A percentile compares a stretch with the other conserved stretches of the same genome.
These are phyloP conservation scores for Drosophila subobscura DNA, from an alignment of 1,140 invertebrate genomes.

Conservation along the genomic window DNA sequence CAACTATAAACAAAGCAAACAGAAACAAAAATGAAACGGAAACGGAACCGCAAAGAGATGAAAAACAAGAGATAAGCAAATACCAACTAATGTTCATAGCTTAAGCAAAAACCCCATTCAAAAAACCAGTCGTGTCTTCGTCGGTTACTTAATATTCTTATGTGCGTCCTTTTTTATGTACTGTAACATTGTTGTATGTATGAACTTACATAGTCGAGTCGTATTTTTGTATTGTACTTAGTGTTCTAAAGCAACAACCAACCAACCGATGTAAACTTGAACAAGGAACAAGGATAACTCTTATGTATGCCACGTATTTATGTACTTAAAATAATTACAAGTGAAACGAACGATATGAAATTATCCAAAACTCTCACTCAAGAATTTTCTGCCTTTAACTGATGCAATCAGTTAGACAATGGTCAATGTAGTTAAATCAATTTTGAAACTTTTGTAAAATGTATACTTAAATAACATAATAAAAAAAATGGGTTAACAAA, in stretches of 20 bases:
- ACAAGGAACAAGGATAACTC: conserved; percentile 8
- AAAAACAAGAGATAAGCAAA: conserved; percentile 45
- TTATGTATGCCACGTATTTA: conserved; percentile 36
- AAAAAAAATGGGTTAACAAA: conserved; percentile 18
- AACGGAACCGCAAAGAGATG: conserved; percentile 26
- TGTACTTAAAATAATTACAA: conserved; percentile 59
- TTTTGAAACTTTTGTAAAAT: conserved; percentile 60
- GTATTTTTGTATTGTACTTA: conserved; percentile 52
- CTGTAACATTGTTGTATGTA: neutral
- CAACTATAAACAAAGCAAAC: conserved; percentile 19
- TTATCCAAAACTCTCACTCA: conserved; percentile 43
- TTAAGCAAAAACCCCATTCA: conserved; percentile 45
- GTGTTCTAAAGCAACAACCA: conserved; percentile 36
- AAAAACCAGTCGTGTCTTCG: conserved; percentile 44
- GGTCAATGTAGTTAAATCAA: conserved; percentile 61
- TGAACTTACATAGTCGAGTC: conserved; percentile 44
- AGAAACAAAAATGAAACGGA: conserved; percentile 13
- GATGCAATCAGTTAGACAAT: conserved; percentile 58
- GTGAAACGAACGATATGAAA: conserved; percentile 6
- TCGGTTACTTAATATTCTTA: conserved; percentile 33
- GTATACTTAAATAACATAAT: conserved; percentile 58
- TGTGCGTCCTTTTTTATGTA: conserved; percentile 47
- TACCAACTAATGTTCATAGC: conserved; percentile 70
- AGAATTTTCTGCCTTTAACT: conserved; percentile 67
- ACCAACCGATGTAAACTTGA: conserved; percentile 16